Percentiles rank a stretch among this genome's conserved stretches.
Evolutionary conservation across 2,888 invertebrate genomes (phyloP).

Genomic region (Nemapogon koenigi): DNA sequence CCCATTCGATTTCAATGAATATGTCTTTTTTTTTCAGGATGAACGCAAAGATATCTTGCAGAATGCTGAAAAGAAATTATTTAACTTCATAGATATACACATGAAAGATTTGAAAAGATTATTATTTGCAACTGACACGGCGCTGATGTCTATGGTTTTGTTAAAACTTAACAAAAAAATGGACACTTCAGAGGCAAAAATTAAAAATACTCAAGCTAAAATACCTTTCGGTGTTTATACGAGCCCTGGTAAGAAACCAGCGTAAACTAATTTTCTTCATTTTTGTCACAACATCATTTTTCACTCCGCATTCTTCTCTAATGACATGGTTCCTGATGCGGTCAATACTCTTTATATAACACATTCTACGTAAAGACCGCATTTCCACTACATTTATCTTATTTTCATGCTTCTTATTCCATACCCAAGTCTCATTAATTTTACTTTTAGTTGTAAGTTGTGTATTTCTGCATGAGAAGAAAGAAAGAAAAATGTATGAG

Average conservation of each 20-base stretch:
- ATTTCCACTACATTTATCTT: too few relatives aligned
- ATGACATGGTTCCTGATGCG: too few relatives aligned
- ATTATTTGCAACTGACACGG: conserved; percentile 46
- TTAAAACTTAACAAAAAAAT: conserved; percentile 53
- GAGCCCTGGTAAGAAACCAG: conserved; percentile 36
- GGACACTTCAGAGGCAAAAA: conserved; percentile 53
- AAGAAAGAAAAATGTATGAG: too few relatives aligned
- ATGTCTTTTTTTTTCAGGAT: conserved; percentile 23
- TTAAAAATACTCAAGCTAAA: conserved; percentile 47
- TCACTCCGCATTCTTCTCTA: too few relatives aligned
- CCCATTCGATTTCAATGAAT: not conserved
- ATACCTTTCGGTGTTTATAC: conserved; percentile 54
- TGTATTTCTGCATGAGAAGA: too few relatives aligned
- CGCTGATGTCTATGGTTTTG: conserved; percentile 53
- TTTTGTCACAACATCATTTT: too few relatives aligned
- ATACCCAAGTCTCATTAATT: too few relatives aligned
- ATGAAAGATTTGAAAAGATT: conserved; percentile 48
- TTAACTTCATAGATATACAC: conserved; percentile 40
- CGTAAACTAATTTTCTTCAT: not conserved
- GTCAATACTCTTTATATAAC: too few relatives aligned
- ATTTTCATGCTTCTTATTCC: too few relatives aligned
- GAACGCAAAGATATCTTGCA: conserved; percentile 43
- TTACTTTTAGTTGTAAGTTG: too few relatives aligned
- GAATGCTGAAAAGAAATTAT: conserved; percentile 32
- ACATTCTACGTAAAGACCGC: too few relatives aligned